These are phyloP conservation scores for Amphiduros pacificus DNA, from an alignment of 2,888 invertebrate species.

Conservation along the genomic window DNA sequence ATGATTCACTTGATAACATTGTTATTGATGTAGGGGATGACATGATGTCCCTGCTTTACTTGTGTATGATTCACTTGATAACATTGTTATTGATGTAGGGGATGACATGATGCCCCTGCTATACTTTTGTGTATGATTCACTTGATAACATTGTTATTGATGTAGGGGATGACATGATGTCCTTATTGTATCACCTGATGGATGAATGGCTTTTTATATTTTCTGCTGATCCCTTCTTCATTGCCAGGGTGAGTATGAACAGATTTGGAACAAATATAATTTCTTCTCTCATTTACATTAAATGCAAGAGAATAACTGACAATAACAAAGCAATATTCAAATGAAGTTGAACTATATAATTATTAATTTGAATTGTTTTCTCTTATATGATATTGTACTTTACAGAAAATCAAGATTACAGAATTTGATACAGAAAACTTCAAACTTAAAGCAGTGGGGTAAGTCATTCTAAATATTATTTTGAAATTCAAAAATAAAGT, in stretches of 20 bases:
- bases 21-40: slow-evolving; percentile 79
- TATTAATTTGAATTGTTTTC: too few relatives aligned
- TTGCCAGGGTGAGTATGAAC: slow-evolving; percentile 66
- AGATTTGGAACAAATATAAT: not conserved
- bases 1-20: too few relatives aligned
- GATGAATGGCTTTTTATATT: slow-evolving; percentile 93
- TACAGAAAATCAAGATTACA: slow-evolving; percentile 82
- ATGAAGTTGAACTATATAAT: too few relatives aligned
- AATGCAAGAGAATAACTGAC: too few relatives aligned
- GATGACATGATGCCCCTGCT: slow-evolving; percentile 84
- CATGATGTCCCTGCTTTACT: slow-evolving; percentile 77
- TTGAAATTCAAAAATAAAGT: too few relatives aligned
- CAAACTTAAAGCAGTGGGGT: slow-evolving; percentile 71
- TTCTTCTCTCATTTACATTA: not conserved
- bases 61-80: too few relatives aligned
- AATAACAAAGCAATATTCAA: not conserved
- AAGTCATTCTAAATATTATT: slow-evolving; percentile 32
- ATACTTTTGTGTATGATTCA: too few relatives aligned
- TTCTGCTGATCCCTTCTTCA: slow-evolving; percentile 85
- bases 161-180: slow-evolving; percentile 78
- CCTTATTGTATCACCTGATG: slow-evolving; percentile 86
- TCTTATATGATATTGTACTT: slow-evolving; percentile 43
- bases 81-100: too few relatives aligned
- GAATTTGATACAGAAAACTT: slow-evolving; percentile 84
- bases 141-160: too few relatives aligned